Evolutionary conservation across 2,888 invertebrate genomes (phyloP), one percentile per base, ranked within the genome.

Genomic region (Acronicta psi): DNA sequence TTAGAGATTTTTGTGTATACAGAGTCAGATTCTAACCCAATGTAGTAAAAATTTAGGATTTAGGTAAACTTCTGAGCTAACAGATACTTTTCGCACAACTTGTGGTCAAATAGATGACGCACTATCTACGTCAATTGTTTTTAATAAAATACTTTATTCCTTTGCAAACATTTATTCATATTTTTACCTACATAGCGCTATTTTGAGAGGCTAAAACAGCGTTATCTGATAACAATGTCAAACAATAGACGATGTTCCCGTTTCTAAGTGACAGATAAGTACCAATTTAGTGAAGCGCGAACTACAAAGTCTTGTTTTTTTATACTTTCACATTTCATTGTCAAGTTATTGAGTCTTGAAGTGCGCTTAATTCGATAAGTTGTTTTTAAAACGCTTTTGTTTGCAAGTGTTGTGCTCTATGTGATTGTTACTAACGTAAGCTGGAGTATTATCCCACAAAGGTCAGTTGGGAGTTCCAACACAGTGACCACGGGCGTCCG

Each of bases 391-490:
- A 4, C 13, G n/a, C 1, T 34, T 23, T 44, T 54, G 44, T 54
- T 0, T 14, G 17, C 40, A 46, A 59, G 59, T 49, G 20, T 36
- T 46, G 23, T 38, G 38, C 11, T 73, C 31, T 42, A 38, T 40
- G 43, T 44, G 54, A 49, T 45, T 52, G 18, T 29, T 50, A 43
- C 44, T 45, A 17, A 47, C 56, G 51, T 45, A 59, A 57, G 67
- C 57, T 52, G 47, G 59, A 67, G 56, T 73, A 79, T 68, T 60
- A 80, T 78, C 71, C 59, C 79, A 80, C 79, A 83, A 82, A 87
- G 90, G 89, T 90, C 90, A 87, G 77, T 66, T 54, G 64, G 58
- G 57, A 66, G 64, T 64, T 70, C 60, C 70, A 79, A 69, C 85
- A 86, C 85, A 83, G 73, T 79, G 83, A 79, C 80, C 84, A 73